phyloP scores from a whole-genome alignment of 2,888 invertebrate species.

The Sinopyrophorus schimmeli region DNA sequence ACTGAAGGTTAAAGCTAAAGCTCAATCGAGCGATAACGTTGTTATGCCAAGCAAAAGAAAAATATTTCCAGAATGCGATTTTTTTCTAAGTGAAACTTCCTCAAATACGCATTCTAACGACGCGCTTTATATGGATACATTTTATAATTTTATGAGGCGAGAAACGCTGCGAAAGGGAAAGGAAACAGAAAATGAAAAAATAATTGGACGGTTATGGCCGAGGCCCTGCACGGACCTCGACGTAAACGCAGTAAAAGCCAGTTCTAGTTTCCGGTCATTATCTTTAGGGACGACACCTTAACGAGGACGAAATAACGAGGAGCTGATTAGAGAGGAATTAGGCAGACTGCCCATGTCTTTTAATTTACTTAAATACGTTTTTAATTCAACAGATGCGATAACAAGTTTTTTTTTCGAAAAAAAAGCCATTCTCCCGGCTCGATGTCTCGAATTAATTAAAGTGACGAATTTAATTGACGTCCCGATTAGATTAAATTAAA shows the following conservation, averaged over 20 bases:
- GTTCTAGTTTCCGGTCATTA: conserved; percentile 44
- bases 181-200: conserved; percentile 20
- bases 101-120: conserved; percentile 15
- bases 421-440: conserved; percentile 15
- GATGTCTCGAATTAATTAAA: conserved; percentile 26
- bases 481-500: conserved; percentile 14
- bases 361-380: conserved; percentile 43
- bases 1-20: conserved; percentile 27
- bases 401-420: conserved; percentile 30
- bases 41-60: conserved; percentile 26
- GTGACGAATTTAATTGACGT: conserved; percentile 17
- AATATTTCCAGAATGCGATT: conserved; percentile 22
- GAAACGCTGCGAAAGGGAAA: conserved; percentile 11
- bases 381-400: conserved; percentile 42
- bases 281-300: conserved; percentile 42
- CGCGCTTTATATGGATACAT: conserved; percentile 2
- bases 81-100: conserved; percentile 5
- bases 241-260: conserved; percentile 35
- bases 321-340: conserved; percentile 46
- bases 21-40: conserved; percentile 28
- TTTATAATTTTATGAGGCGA: conserved; percentile 12
- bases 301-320: conserved; percentile 46
- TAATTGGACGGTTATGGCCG: conserved; percentile 21
- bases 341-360: conserved; percentile 37
- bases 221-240: conserved; percentile 18